phyloP scores from a whole-genome alignment of 2,113 vertebrate species.

The Pedionomus torquatus region DNA sequence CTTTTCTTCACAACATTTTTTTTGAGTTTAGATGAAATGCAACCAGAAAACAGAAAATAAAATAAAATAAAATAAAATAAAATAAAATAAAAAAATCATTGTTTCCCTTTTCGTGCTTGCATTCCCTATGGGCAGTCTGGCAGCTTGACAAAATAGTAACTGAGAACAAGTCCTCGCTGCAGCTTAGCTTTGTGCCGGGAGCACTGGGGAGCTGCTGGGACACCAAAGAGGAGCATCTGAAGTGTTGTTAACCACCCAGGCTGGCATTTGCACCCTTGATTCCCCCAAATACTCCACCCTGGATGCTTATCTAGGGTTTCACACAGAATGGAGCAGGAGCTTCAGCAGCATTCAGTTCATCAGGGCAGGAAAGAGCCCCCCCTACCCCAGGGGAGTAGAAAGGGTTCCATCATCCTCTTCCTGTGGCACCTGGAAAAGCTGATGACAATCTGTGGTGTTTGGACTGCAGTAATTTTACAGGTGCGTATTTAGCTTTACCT shows the following conservation, averaged over 20 bases:
- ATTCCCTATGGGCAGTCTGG: conserved; percentile 12
- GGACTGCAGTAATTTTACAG: background rate
- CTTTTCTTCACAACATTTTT: background rate
- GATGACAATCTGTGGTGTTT: background rate
- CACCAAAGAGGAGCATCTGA: background rate
- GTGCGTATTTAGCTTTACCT: background rate
- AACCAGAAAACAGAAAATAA: background rate
- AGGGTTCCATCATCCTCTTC: background rate
- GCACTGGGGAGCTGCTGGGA: background rate
- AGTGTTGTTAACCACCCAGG: rapidly evolving
- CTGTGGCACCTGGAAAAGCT: background rate
- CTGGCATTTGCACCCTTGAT: background rate
- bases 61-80: background rate
- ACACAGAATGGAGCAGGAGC: background rate
- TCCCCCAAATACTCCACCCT: background rate
- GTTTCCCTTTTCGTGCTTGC: conserved; percentile 35
- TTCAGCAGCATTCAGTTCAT: background rate
- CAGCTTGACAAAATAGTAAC: conserved; percentile 46
- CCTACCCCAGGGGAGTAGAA: rapidly evolving
- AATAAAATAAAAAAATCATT: background rate
- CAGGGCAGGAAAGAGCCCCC: background rate
- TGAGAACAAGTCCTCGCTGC: background rate
- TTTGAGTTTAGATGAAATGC: background rate
- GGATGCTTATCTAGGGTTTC: background rate
- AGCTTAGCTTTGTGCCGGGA: background rate